A percentile compares a stretch with the other conserved stretches of the same genome.
phyloP scores from a whole-genome alignment of 2,113 vertebrate species.

The Trematocara marginatum region DNA sequence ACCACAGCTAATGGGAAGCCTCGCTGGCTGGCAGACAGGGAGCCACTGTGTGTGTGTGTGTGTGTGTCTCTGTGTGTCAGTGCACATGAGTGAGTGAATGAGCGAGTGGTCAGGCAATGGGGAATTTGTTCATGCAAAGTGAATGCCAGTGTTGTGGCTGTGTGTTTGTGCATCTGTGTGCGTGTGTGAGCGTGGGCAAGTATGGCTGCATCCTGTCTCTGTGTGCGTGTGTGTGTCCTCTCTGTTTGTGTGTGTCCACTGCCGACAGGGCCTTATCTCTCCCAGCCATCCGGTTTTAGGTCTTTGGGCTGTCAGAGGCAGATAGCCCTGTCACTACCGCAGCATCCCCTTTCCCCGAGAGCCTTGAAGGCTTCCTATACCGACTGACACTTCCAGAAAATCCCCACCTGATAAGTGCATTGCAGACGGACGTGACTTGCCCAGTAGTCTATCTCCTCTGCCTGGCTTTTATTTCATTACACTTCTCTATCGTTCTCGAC shows the following conservation, averaged over 20 bases:
- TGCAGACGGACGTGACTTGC: slow-evolving; percentile 45
- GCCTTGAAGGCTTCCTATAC: slow-evolving; percentile 62
- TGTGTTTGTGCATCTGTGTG: slow-evolving; percentile 12
- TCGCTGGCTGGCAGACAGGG: slow-evolving; percentile 60
- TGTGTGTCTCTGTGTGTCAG: background rate
- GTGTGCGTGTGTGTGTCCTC: background rate
- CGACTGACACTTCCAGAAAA: slow-evolving; percentile 62
- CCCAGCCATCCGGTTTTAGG: slow-evolving; percentile 66
- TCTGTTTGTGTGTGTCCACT: slow-evolving; percentile 47
- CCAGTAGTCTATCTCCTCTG: slow-evolving; percentile 25
- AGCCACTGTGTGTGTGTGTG: slow-evolving; percentile 28
- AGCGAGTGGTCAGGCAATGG: slow-evolving; percentile 53
- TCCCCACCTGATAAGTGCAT: slow-evolving; percentile 65
- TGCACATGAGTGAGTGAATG: slow-evolving; percentile 51
- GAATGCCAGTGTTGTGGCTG: slow-evolving; percentile 48
- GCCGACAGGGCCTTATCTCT: slow-evolving; percentile 58
- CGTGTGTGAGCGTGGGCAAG: background rate
- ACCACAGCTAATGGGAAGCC: slow-evolving; percentile 70
- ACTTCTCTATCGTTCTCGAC: slow-evolving; percentile 30
- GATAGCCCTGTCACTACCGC: slow-evolving; percentile 67
- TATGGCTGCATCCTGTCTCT: background rate
- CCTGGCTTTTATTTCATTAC: slow-evolving; percentile 55
- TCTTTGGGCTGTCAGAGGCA: slow-evolving; percentile 68
- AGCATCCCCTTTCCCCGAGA: slow-evolving; percentile 45
- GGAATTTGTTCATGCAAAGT: slow-evolving; percentile 67